Evolutionary conservation across 2,888 invertebrate species (phyloP).

Genomic region (Morpho achilles): DNA sequence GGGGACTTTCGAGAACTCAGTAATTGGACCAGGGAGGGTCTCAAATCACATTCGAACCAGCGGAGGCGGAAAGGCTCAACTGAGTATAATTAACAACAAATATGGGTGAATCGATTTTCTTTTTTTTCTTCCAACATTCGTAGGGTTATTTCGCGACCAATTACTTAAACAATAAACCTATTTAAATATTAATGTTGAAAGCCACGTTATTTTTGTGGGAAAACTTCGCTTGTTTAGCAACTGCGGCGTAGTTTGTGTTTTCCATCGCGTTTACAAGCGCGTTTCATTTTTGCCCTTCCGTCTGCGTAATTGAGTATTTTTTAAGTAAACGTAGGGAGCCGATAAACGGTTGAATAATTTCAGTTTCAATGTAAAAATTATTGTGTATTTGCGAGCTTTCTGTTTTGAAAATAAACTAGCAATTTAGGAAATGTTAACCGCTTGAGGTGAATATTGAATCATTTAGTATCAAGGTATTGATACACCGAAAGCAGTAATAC

Average conservation of each 20-base stretch:
- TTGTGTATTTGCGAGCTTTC: slow-evolving; percentile 34
- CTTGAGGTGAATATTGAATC: slow-evolving; percentile 4
- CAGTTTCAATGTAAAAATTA: slow-evolving; percentile 44
- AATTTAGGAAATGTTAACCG: slow-evolving; percentile 25
- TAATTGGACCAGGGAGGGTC: slow-evolving; percentile 78
- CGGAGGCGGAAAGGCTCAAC: slow-evolving; percentile 75
- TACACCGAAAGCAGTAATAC: too few species aligned
- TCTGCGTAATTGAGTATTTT: slow-evolving; percentile 68
- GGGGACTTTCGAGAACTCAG: slow-evolving; percentile 71
- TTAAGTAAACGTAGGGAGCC: slow-evolving; percentile 55
- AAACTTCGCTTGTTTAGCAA: slow-evolving; percentile 68
- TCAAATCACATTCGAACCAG: slow-evolving; percentile 74
- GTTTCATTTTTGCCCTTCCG: slow-evolving; percentile 38
- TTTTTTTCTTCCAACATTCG: slow-evolving; percentile 35
- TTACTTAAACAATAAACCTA: slow-evolving; percentile 60
- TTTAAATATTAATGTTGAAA: slow-evolving; percentile 67
- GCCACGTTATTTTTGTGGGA: slow-evolving; percentile 66
- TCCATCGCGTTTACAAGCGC: slow-evolving; percentile 45
- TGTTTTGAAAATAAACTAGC: slow-evolving; percentile 37
- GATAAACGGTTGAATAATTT: slow-evolving; percentile 59
- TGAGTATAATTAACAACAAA: slow-evolving; percentile 78
- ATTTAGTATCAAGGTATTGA: too few species aligned
- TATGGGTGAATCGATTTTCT: slow-evolving; percentile 75
- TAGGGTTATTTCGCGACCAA: slow-evolving; percentile 65
- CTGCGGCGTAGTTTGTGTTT: slow-evolving; percentile 54